Conservation (phyloP, 2,888 invertebrate species). For the Lasioglossum lativentre region DNA sequence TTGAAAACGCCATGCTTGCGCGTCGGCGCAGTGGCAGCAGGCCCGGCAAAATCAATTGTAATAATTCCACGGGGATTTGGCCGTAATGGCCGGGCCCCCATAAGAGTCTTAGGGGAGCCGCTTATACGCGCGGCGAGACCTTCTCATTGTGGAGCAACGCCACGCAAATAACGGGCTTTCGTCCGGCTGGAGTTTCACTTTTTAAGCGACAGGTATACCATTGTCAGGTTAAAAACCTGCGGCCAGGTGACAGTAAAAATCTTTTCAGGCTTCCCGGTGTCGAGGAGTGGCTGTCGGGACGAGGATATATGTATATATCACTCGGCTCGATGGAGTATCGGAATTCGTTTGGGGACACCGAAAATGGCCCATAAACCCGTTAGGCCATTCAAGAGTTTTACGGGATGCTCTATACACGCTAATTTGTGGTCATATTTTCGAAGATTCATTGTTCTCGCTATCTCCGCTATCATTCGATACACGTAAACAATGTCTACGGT, state of each 20-base stretch:
- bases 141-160: slow-evolving; percentile 48
- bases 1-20: not conserved
- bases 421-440: not conserved
- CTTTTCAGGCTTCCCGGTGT: slow-evolving; percentile 46
- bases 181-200: slow-evolving; percentile 66
- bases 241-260: slow-evolving; percentile 58
- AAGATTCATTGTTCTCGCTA: not conserved
- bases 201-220: slow-evolving; percentile 57
- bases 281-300: slow-evolving; percentile 26
- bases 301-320: slow-evolving; percentile 8
- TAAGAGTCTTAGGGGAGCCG: slow-evolving; percentile 50
- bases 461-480: not conserved
- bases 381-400: not conserved
- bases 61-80: slow-evolving; percentile 50
- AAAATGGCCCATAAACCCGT: not conserved
- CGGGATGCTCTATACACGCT: not conserved
- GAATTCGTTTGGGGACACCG: slow-evolving; percentile 35
- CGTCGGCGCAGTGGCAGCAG: not conserved
- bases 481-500: not conserved
- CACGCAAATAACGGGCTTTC: slow-evolving; percentile 62
- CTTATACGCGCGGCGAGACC: slow-evolving; percentile 17
- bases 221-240: slow-evolving; percentile 57
- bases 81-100: slow-evolving; percentile 30
- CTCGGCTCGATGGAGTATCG: slow-evolving; percentile 30
- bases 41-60: slow-evolving; percentile 37